Conservation (phyloP, 1,140 invertebrate genomes). For the Drosophila repleta region DNA sequence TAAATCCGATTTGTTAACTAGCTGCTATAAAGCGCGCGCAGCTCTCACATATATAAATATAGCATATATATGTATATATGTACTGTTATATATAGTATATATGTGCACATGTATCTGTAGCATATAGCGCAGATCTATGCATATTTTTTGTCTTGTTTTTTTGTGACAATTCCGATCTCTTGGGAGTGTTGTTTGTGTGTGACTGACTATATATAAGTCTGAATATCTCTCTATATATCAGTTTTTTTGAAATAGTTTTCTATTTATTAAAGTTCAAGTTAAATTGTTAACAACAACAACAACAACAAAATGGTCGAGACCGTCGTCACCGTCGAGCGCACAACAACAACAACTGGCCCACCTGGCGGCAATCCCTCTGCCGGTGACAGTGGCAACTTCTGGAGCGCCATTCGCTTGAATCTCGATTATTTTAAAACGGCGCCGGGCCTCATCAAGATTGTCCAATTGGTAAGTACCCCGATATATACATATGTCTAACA, state of each 20-base stretch:
- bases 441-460: slow-evolving; percentile 86
- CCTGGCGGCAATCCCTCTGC: slow-evolving; percentile 82
- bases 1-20: slow-evolving; percentile 4
- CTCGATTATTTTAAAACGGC: slow-evolving; percentile 87
- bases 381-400: slow-evolving; percentile 84
- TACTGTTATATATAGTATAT: slow-evolving; percentile 29
- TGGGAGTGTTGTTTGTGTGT: slow-evolving; percentile 42
- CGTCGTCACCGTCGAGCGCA: slow-evolving; percentile 87
- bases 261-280: slow-evolving; percentile 10
- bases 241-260: neutral
- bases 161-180: slow-evolving; percentile 54
- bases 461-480: slow-evolving; percentile 85
- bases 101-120: neutral
- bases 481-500: too few relatives aligned
- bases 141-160: slow-evolving; percentile 74
- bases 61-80: slow-evolving; percentile 2
- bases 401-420: slow-evolving; percentile 85
- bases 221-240: neutral
- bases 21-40: slow-evolving; percentile 46
- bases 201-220: neutral
- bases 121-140: slow-evolving; percentile 31
- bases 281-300: slow-evolving; percentile 31
- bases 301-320: slow-evolving; percentile 87
- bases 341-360: slow-evolving; percentile 86
- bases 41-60: slow-evolving; percentile 40